Evolutionary conservation across 2,113 vertebrate genomes (phyloP), one percentile per base, ranked within the genome.

Genomic region (Salvelinus alpinus): DNA sequence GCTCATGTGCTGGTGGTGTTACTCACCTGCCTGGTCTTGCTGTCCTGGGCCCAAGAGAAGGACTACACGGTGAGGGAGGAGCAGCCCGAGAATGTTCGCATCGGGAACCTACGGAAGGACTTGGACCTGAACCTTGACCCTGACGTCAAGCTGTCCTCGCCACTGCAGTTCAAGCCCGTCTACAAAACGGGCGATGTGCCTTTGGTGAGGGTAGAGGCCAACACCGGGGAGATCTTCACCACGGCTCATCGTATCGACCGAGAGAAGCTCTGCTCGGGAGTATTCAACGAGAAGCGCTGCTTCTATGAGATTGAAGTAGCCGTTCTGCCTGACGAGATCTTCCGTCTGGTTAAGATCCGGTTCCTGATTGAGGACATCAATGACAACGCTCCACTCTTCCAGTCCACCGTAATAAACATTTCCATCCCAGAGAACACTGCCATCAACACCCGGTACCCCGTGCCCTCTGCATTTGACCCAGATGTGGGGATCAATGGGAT

Each of bases 291-390:
- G 86, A 95, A 93, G 76, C 95, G 88, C 82, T 99, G 98, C 90
- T 98, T 95, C 91, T 99, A 99, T 1, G 98, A 99, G 91, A 96
- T 99, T 48, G 97, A 99, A 80, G 98, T 99, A 86, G 98, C 97
- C 0, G 95, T 99, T 78, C 91, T 99, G 85, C 98, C 97, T 0
- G 97, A 99, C 38, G 97, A 99, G 93, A 96, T 99, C 86, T 99
- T 99, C 91, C 93, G 95, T 67, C 84, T 99, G 90, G 92, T 99
- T 85, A 99, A 99, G 94, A 97, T 99, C 91, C 95, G 97, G n/a
- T 99, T 99, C 83, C 90, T 98, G 75, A 97, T 99, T 64, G 97
- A 99, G 95, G 98, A 99, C 85, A 96, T 99, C 93, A 99, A 99
- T 79, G 98, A 99, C 92, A 98, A 99, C 14, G 94, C 97, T 0